phyloP scores from a whole-genome alignment of 37 sponge, comb jelly and placozoan genomes.

The Theonella swinhoei region DNA sequence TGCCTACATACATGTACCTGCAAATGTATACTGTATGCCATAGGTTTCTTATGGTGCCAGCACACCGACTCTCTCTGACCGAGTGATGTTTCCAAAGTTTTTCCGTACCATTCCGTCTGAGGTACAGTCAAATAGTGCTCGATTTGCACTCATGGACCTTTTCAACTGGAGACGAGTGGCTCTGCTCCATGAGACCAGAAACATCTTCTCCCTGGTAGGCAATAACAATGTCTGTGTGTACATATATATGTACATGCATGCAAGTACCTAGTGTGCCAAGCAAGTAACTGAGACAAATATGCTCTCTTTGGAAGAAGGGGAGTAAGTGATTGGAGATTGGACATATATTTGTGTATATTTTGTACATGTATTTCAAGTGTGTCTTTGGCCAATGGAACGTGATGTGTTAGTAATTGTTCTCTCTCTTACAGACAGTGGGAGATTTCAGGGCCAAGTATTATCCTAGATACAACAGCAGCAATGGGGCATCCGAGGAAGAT shows the following conservation, averaged over 20 bases:
- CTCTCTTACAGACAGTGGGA: constrained; percentile 21
- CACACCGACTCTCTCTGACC: constrained; percentile 61
- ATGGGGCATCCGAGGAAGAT: background rate
- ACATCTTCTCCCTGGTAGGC: constrained; percentile 63
- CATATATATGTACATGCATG: background rate
- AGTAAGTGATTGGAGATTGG: too few relatives aligned
- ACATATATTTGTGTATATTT: too few relatives aligned
- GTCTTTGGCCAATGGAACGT: too few relatives aligned
- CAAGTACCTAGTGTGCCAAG: too few relatives aligned
- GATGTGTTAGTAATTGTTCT: too few relatives aligned
- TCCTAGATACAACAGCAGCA: background rate
- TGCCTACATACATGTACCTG: background rate
- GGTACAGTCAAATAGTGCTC: constrained; percentile 25
- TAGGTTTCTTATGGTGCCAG: constrained; percentile 70
- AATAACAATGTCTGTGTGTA: too few relatives aligned
- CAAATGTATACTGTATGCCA: background rate
- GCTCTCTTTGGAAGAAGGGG: too few relatives aligned
- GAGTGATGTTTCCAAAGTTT: constrained; percentile 41
- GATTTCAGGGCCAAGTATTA: constrained; percentile 36
- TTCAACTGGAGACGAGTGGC: constrained; percentile 71
- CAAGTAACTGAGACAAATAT: too few relatives aligned
- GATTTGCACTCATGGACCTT: constrained; percentile 57
- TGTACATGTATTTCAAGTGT: too few relatives aligned
- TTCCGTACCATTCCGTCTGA: constrained; percentile 75
- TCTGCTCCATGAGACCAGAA: constrained; percentile 57